Evolutionary conservation across 2,113 vertebrate species (phyloP), one percentile per base, ranked within the genome.

Genomic region (Azemiops feae): DNA sequence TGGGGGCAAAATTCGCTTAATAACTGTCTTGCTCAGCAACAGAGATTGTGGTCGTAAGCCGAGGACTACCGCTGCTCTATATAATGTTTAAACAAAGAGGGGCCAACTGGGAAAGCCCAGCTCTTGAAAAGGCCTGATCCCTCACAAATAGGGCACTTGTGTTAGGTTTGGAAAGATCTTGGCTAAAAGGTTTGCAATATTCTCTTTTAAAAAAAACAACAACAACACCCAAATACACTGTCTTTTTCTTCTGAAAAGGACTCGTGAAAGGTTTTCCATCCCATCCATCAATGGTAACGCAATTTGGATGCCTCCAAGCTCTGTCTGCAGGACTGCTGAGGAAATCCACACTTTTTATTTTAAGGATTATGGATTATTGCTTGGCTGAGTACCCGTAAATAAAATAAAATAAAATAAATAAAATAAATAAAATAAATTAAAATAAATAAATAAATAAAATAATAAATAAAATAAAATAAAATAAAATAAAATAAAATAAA

Each of bases 301-400:
- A 96, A 97, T 97, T 97, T 95, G 90, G 93, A 93, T 94, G 96
- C 95, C 96, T 97, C 95, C 95, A 93, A 96, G 96, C 95, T 95
- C 94, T 93, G 94, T 93, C 94, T 97, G 69, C 93, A 95, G 93
- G 95, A 96, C 95, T 95, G 96, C 92, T 95, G 90, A 94, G 95
- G 96, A 96, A 96, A 96, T 97, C 96, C 96, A 95, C 95, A 95
- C 95, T 95, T 97, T 96, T 96, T 96, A 97, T 96, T 95, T 96
- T 92, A 96, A 97, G 94, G 94, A 91, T 96, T 96, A 96, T 93
- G 93, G 97, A 96, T 94, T 45, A 85, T 93, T 93, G 54, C 91
- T 94, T 74, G 96, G 95, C 96, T 95, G 88, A 92, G 92, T 53
- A 96, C 89, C 96, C 94, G 94, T 89, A 50, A 88, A 95, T 94